Evolutionary conservation across 2,888 invertebrate species (phyloP).

Genomic region (Beris chalybata): DNA sequence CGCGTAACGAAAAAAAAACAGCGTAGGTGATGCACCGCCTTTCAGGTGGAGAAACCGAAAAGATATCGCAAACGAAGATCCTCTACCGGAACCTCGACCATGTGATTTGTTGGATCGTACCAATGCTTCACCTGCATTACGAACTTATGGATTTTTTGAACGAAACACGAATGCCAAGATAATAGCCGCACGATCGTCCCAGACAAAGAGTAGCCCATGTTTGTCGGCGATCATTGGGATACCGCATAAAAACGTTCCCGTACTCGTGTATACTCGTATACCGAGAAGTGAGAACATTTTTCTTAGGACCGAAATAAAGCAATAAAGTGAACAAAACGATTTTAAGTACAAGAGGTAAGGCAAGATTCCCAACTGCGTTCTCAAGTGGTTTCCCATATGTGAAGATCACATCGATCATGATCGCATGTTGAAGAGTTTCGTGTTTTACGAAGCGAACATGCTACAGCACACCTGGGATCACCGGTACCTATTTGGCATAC

Average conservation of each 20-base stretch:
- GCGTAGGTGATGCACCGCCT: no score
- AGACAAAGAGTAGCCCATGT: slow-evolving; percentile 29
- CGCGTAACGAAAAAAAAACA: no score
- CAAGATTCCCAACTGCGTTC: slow-evolving; percentile 9
- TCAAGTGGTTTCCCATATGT: slow-evolving; percentile 29
- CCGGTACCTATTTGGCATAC: not conserved
- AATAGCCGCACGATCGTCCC: slow-evolving; percentile 14
- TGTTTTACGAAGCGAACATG: slow-evolving; percentile 4
- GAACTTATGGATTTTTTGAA: no score
- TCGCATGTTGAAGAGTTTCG: slow-evolving; percentile 26
- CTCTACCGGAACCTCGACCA: no score
- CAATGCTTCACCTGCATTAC: no score
- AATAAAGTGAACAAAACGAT: slow-evolving; percentile 25
- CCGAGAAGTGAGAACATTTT: slow-evolving; percentile 27
- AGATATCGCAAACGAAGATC: no score
- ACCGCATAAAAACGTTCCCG: not conserved
- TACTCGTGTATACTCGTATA: not conserved
- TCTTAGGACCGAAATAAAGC: slow-evolving; percentile 29
- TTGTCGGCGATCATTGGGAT: slow-evolving; percentile 21
- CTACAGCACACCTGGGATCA: slow-evolving; percentile 16
- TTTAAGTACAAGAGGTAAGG: slow-evolving; percentile 12
- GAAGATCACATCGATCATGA: slow-evolving; percentile 29
- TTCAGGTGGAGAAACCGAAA: no score
- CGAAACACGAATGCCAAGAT: no score
- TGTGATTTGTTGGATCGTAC: no score